phyloP scores from a whole-genome alignment of 1,140 invertebrate species.

The Probaryconus sp. region DNA sequence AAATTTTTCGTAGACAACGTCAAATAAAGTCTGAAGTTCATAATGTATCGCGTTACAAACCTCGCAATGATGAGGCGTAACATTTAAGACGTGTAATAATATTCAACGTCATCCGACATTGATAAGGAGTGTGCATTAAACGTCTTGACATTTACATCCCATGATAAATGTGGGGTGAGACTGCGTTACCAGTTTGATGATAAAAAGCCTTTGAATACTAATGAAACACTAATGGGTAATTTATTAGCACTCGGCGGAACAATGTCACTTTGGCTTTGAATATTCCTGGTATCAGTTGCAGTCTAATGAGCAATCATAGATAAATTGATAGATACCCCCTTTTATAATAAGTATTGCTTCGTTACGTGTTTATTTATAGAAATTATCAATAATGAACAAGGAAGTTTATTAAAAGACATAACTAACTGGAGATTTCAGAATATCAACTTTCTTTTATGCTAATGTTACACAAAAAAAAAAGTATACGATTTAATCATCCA shows the following conservation, averaged over 20 bases:
- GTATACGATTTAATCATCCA: too few relatives aligned
- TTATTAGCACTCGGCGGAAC: conserved; percentile 32
- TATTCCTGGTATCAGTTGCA: conserved; percentile 11
- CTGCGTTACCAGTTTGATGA: conserved; percentile 26
- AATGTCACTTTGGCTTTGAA: conserved; percentile 22
- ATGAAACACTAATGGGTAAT: conserved; percentile 40
- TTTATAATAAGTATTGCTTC: conserved; percentile 11
- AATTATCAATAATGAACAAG: conserved; percentile 3
- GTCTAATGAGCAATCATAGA: conserved; percentile 19
- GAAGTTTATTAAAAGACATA: conserved; percentile 6
- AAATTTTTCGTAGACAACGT: too few relatives aligned
- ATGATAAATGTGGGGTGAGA: conserved; percentile 20
- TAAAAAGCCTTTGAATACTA: conserved; percentile 42
- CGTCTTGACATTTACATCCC: conserved; percentile 35
- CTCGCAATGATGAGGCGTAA: conserved; percentile 34
- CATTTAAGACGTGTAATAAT: too few relatives aligned
- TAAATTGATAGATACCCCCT: conserved; percentile 25
- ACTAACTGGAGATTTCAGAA: too few relatives aligned
- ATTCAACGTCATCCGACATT: too few relatives aligned
- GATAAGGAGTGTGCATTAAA: conserved; percentile 31
- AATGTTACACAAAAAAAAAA: too few relatives aligned
- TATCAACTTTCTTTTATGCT: too few relatives aligned
- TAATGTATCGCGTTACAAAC: conserved; percentile 11
- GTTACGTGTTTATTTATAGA: background rate
- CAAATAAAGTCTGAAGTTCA: too few relatives aligned